Conservation (phyloP, 2,888 invertebrate genomes). For the Leuctra nigra region DNA sequence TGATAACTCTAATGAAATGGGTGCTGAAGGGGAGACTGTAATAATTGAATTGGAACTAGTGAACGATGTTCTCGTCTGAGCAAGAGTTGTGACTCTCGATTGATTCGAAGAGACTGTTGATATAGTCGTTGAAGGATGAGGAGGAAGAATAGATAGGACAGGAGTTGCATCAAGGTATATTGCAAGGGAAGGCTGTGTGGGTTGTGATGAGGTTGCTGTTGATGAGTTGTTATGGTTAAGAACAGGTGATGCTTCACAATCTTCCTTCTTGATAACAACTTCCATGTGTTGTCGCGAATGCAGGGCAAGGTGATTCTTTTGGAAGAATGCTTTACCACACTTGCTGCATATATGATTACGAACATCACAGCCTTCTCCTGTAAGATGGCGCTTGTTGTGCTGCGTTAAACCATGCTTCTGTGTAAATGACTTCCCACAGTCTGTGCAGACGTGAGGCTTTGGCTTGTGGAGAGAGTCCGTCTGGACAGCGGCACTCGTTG, state of each 20-base stretch:
- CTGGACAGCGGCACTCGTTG: constrained; percentile 19
- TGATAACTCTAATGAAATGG: no score
- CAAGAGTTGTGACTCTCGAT: no score
- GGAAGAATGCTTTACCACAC: constrained; percentile 80
- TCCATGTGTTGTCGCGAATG: constrained; percentile 68
- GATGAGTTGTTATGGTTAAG: no score
- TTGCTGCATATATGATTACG: constrained; percentile 72
- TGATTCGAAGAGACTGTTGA: no score
- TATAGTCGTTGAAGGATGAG: no score
- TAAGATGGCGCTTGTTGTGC: constrained; percentile 57
- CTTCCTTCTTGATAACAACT: neutral
- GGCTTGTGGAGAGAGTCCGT: constrained; percentile 46
- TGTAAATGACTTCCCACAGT: constrained; percentile 75
- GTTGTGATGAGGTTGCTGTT: no score
- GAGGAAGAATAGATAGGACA: no score
- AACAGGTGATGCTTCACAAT: neutral
- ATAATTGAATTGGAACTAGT: no score
- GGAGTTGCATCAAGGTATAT: no score
- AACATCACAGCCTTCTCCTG: constrained; percentile 70
- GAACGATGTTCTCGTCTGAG: no score
- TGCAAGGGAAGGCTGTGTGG: no score
- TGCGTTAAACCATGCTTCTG: constrained; percentile 76
- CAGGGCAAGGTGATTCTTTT: constrained; percentile 74
- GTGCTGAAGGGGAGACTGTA: no score
- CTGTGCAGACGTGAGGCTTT: constrained; percentile 70